These are phyloP conservation scores for Daboia siamensis DNA, from an alignment of 2,113 vertebrate species.

Conservation along the genomic window DNA sequence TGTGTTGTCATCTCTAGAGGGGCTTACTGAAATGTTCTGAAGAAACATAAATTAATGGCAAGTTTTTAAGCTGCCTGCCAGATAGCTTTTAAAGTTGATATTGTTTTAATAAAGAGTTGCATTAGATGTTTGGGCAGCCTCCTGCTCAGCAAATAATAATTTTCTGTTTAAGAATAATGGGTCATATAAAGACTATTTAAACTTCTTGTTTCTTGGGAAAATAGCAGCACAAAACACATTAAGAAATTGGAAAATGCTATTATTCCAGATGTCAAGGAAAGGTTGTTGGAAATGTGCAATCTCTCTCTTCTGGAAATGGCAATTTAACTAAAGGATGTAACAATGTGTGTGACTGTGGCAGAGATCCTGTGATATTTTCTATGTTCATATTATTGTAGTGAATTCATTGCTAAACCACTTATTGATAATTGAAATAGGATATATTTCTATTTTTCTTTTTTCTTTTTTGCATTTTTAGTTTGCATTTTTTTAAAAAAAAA, in stretches of 20 bases:
- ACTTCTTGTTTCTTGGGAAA: not conserved
- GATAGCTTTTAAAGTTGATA: not conserved
- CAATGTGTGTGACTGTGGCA: not conserved
- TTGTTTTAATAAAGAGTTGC: not conserved
- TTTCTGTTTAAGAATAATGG: not conserved
- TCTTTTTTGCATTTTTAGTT: not conserved
- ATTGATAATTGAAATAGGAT: not conserved
- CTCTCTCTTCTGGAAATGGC: not conserved
- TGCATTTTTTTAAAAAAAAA: not conserved
- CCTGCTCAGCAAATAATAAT: not conserved
- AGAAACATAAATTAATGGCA: not conserved
- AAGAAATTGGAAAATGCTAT: not conserved
- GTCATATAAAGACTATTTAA: not conserved
- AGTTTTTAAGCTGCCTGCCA: not conserved
- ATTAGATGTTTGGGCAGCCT: not conserved
- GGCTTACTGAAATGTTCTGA: not conserved
- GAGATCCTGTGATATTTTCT: not conserved
- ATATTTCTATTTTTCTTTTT: not conserved
- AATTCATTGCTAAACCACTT: not conserved
- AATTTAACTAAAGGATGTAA: not conserved
- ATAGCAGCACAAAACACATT: not conserved
- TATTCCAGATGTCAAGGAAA: not conserved
- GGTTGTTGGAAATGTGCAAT: not conserved
- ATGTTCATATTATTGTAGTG: not conserved
- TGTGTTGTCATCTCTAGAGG: not conserved